Base-by-base conservation (phyloP, 2,888 invertebrate species). In the Leptothorax acervorum region DNA sequence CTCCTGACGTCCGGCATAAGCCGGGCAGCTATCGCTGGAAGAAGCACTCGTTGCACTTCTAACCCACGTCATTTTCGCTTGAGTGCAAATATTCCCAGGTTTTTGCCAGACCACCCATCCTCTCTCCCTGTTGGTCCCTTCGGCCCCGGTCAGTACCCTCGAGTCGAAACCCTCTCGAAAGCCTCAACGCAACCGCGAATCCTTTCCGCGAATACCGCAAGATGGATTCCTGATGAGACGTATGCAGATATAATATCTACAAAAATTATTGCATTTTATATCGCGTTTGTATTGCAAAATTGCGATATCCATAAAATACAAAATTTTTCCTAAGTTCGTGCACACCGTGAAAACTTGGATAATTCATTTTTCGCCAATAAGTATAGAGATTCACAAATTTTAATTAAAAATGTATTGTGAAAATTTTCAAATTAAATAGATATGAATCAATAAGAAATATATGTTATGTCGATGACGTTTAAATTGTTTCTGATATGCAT, bases 81-180 rank as follows among this genome's bases (percentile, higher is more conserved):
- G 87, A 92, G 91, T 88, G 90, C 91, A 93, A 93, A 93, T 93
- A 93, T 92, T 92, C 87, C 87, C 84, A 86, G 88, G 55, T 90
- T 93, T 92, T 91, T 87, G 83, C 87, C 76, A 78, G 74, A 66
- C 76, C 83, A 78, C 85, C 85, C 70, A 76, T 71, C 78, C 45
- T 62, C 39, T 76, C 66, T 39, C 35, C 18, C 35, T 42, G 18
- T 45, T 15, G 28, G 11, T 42, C 55, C 65, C n/a, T 15, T 23
- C 51, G 28, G 53, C 3, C 39, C 4, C 39, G 53, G 35, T 65
- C 57, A n/a, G 18, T 45, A 71, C 12, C 31, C 63, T 73, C 63
- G 9, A 55, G 70, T 74, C 83, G 68, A 81, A 86, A 73, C 65
- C 48, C 81, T 66, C 51, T 55, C 68, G 68, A 39, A 63, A 73